These are phyloP conservation scores for Burhinus oedicnemus DNA, from an alignment of 2,113 vertebrate genomes.

Conservation along the genomic window DNA sequence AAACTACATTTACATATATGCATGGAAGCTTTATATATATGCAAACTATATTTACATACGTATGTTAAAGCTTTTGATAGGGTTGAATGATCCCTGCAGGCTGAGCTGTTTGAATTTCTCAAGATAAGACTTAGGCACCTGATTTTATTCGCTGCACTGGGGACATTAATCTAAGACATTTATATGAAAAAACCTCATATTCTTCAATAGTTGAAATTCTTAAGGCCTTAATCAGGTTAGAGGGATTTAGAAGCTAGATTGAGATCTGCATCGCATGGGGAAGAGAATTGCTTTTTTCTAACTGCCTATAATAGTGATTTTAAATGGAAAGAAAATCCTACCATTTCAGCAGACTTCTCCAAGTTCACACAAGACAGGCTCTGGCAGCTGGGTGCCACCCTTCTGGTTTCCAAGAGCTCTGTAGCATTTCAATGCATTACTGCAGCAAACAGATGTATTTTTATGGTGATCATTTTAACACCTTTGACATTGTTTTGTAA, in stretches of 20 bases:
- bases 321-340: constrained; percentile 3
- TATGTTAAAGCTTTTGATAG: background rate
- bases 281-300: background rate
- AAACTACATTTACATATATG: background rate
- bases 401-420: background rate
- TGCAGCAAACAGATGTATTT: constrained; percentile 46
- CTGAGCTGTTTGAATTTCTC: background rate
- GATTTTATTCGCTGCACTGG: background rate
- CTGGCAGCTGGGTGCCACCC: background rate
- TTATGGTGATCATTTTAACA: constrained; percentile 39
- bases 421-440: constrained; percentile 3
- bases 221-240: constrained; percentile 33
- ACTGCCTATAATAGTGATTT: background rate
- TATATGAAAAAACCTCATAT: background rate
- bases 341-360: background rate
- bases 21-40: background rate
- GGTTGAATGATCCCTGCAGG: background rate
- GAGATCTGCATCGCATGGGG: background rate
- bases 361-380: background rate
- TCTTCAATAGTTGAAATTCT: constrained; percentile 8
- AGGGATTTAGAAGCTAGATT: constrained; percentile 28
- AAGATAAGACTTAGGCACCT: background rate
- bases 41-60: background rate
- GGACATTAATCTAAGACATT: background rate
- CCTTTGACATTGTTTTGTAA: constrained; percentile 58